Conservation (phyloP, 2,797 vertebrate species). For the Apogon talboti region DNA sequence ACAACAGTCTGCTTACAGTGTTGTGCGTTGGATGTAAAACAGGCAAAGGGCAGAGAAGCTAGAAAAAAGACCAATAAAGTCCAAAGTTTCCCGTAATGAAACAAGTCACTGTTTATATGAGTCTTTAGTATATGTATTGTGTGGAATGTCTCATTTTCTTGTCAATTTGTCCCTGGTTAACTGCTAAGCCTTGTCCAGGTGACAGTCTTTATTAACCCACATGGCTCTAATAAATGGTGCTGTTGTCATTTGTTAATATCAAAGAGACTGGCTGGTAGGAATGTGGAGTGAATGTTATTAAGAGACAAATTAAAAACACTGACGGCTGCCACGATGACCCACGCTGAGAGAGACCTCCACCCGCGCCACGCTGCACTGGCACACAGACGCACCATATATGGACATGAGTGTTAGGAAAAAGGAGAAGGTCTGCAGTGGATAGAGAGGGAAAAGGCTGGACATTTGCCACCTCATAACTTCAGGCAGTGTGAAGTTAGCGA, state of each 20-base stretch:
- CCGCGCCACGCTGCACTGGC: constrained; percentile 28
- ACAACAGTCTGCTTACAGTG: constrained; percentile 1
- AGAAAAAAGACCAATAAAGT: not conserved
- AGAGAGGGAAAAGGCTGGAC: constrained; percentile 41
- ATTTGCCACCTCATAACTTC: constrained; percentile 60
- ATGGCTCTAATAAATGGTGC: not conserved
- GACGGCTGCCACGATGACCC: constrained; percentile 29
- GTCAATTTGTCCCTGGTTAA: not conserved
- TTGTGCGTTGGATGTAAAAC: constrained; percentile 1
- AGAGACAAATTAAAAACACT: constrained; percentile 31
- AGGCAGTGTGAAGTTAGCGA: constrained; percentile 44
- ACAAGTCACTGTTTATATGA: no score
- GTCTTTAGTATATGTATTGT: no score
- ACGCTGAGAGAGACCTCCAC: constrained; percentile 27
- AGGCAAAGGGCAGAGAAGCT: not conserved
- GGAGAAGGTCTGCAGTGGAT: constrained; percentile 23
- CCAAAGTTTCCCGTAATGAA: no score
- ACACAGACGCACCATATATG: constrained; percentile 51
- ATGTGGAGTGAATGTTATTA: constrained; percentile 18
- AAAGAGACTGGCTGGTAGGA: not conserved
- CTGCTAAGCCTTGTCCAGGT: not conserved
- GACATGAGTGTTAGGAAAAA: constrained; percentile 41
- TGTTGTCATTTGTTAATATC: not conserved
- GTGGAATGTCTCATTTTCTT: no score
- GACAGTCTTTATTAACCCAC: no score